Conservation (phyloP, 1,140 invertebrate genomes). For the Heliconius nattereri region DNA sequence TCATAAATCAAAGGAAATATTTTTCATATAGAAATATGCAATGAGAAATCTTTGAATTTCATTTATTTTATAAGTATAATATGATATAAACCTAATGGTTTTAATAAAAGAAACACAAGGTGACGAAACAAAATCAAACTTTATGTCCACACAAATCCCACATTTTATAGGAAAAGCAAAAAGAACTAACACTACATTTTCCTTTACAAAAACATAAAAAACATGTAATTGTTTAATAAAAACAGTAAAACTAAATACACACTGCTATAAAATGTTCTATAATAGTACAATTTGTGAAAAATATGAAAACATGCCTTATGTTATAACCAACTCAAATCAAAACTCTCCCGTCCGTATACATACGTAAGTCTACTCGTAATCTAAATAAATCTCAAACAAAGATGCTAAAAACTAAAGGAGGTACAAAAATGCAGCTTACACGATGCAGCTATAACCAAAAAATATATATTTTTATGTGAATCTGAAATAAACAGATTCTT, state of each 20-base stretch:
- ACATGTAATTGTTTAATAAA: constrained; percentile 34
- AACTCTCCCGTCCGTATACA: constrained; percentile 55
- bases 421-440: constrained; percentile 39
- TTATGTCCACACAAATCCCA: not conserved
- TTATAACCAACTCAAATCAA: constrained; percentile 40
- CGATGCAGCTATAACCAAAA: no score
- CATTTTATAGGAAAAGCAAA: not conserved
- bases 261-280: not conserved
- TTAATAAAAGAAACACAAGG: constrained; percentile 34
- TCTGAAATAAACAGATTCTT: no score
- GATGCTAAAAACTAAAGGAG: constrained; percentile 39
- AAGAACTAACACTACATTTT: not conserved
- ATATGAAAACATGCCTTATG: constrained; percentile 28
- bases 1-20: not conserved
- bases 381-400: constrained; percentile 63
- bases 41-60: not conserved
- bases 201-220: constrained; percentile 27
- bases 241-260: constrained; percentile 32
- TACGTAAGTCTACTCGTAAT: constrained; percentile 54
- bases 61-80: not conserved
- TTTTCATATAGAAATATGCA: not conserved
- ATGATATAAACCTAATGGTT: constrained; percentile 19
- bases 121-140: constrained; percentile 35
- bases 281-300: not conserved
- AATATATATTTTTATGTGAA: no score